Evolutionary conservation across 2,113 vertebrate species (phyloP).

Genomic region (Lonchura striata): DNA sequence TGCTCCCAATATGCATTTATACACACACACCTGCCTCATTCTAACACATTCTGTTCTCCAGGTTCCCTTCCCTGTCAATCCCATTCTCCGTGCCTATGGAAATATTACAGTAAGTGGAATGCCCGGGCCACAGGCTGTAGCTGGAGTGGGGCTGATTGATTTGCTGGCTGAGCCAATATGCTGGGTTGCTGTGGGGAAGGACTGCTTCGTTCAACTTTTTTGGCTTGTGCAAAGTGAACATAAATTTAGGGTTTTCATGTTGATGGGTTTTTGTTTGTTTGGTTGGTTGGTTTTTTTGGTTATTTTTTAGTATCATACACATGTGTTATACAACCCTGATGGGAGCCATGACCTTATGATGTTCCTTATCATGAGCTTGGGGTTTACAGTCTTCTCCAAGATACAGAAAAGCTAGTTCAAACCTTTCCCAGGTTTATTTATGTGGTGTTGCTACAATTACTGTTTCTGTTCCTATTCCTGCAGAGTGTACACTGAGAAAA

Average conservation of each 20-base stretch:
- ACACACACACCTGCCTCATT: not conserved
- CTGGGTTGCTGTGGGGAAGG: not conserved
- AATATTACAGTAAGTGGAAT: conserved; percentile 85
- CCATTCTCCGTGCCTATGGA: conserved; percentile 87
- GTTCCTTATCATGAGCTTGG: not conserved
- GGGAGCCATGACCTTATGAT: not conserved
- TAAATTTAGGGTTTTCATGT: not conserved
- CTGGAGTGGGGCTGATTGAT: not conserved
- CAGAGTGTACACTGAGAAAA: not conserved
- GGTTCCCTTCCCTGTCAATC: conserved; percentile 85
- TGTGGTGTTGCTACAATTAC: not conserved
- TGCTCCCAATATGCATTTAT: not conserved
- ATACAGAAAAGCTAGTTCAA: not conserved
- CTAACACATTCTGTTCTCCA: conserved; percentile 62
- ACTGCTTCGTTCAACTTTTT: not conserved
- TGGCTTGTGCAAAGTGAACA: not conserved
- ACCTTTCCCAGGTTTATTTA: not conserved
- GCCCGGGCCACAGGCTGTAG: not conserved
- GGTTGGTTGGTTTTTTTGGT: no score
- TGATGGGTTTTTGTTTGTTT: not conserved
- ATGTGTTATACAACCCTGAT: not conserved
- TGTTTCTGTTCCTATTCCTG: not conserved
- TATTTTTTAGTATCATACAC: not conserved
- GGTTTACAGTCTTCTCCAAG: not conserved
- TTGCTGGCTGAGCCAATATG: not conserved